A percentile compares a stretch with the other conserved stretches of the same genome.
Conservation (phyloP, 2,797 vertebrate species). For the Thamnophis elegans region DNA sequence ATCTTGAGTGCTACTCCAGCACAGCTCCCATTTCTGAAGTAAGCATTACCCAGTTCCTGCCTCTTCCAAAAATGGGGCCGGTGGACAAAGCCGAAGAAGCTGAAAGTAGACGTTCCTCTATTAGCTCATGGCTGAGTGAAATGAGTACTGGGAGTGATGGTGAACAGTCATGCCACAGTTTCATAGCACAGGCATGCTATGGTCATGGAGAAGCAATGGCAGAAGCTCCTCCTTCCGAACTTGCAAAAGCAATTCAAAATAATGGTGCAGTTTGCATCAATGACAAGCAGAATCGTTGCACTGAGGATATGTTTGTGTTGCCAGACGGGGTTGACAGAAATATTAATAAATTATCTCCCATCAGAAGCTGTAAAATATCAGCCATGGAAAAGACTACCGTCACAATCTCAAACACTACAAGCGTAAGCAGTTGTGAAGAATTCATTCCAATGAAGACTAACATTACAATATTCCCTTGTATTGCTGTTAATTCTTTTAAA, state of each 20-base stretch:
- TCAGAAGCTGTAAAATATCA: conserved; percentile 76
- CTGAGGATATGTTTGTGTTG: conserved; percentile 72
- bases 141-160: conserved; percentile 77
- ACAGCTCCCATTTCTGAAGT: conserved; percentile 70
- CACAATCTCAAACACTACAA: conserved; percentile 77
- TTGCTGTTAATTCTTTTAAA: conserved; percentile 80
- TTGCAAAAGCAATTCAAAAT: conserved; percentile 58
- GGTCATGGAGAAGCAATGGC: conserved; percentile 86
- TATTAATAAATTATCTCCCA: conserved; percentile 61
- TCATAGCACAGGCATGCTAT: conserved; percentile 71
- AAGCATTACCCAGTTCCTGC: conserved; percentile 73
- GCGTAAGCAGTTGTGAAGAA: conserved; percentile 73
- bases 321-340: conserved; percentile 67
- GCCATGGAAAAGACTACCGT: conserved; percentile 82
- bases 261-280: conserved; percentile 61
- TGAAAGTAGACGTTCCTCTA: conserved; percentile 81
- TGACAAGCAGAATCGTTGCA: conserved; percentile 64
- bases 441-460: conserved; percentile 84
- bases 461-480: conserved; percentile 82
- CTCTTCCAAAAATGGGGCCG: conserved; percentile 70
- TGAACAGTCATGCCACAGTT: conserved; percentile 80
- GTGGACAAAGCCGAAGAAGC: conserved; percentile 75
- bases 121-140: conserved; percentile 86
- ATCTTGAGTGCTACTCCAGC: conserved; percentile 78
- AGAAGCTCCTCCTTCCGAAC: conserved; percentile 73